Evolutionary conservation across 2,797 vertebrate genomes (phyloP), one percentile per base, ranked within the genome.

Genomic region (Glossophaga mutica): DNA sequence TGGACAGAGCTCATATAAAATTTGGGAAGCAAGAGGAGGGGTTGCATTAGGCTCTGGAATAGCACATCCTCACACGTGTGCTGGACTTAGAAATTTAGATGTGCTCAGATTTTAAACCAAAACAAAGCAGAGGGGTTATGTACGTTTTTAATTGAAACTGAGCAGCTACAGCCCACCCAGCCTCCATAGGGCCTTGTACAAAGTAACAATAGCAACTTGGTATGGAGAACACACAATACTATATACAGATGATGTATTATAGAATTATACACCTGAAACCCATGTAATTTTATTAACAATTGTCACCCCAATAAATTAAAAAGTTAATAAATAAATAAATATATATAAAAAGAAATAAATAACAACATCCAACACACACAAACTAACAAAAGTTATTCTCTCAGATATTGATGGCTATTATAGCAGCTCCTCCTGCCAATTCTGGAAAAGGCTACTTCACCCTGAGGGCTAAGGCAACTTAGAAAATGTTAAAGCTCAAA

Each of bases 101-200:
- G 26, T 22, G 32, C 34, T 76, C 74, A 37, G 57, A 79, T 87
- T 84, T 79, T 71, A 87, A 94, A 78, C 9, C 0, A 34, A 94
- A 96, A 92, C 88, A 92, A 90, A 96, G 88, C 1, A n/a, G 84
- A 85, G 65, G 57, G 74, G 78, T 79, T 79, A 26, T 82, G 34
- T 83, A 62, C 59, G 73, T 92, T 76, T 96, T 94, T 92, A 84
- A 95, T 46, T 29, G 76, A 96, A 95, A 84, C 85, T 55, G 62
- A 76, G 65, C 85, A 87, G 76, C 94, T 94, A 81, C 57, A 76
- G 93, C 91, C 85, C 89, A 84, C 81, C 67, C 44, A 94, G 85
- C 77, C 65, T 90, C 76, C 77, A 70, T 37, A 79, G 65, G 59
- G 65, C 46, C 84, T 55, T 44, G 52, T 83, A 37, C 44, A 9